Percentiles rank a stretch among this genome's conserved stretches.
These are phyloP conservation scores for Nyctibius grandis DNA, from an alignment of 2,797 vertebrate genomes.

Conservation along the genomic window DNA sequence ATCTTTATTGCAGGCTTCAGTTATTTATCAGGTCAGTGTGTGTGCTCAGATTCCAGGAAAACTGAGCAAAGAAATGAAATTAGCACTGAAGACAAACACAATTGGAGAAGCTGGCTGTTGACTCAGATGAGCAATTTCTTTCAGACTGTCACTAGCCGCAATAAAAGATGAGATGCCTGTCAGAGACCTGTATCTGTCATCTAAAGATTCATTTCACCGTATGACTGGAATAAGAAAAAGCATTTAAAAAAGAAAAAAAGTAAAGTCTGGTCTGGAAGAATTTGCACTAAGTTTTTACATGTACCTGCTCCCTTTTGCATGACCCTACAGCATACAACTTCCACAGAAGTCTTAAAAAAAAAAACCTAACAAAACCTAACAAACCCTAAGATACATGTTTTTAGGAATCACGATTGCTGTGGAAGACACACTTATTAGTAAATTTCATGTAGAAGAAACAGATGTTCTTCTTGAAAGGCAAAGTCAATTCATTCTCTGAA, in stretches of 20 bases:
- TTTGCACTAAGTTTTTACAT: neutral
- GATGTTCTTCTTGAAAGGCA: neutral
- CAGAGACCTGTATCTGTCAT: conserved; percentile 23
- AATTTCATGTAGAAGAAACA: neutral
- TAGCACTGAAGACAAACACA: conserved; percentile 31
- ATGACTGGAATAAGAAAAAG: neutral
- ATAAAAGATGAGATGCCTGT: conserved; percentile 10
- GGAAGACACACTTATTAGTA: neutral
- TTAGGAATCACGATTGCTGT: neutral
- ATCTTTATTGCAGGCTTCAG: conserved; percentile 22
- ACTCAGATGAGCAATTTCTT: conserved; percentile 43
- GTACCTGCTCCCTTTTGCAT: neutral
- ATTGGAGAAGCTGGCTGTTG: neutral
- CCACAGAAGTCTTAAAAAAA: neutral
- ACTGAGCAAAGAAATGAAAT: conserved; percentile 48
- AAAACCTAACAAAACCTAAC: neutral
- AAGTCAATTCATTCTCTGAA: neutral
- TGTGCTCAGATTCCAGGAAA: conserved; percentile 49
- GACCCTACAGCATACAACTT: neutral
- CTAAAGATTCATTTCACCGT: neutral
- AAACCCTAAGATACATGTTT: neutral
- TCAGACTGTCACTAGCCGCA: neutral
- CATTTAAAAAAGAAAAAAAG: neutral
- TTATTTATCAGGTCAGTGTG: conserved; percentile 58
- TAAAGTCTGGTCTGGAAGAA: neutral